These are phyloP conservation scores for Dryobates pubescens DNA, from an alignment of 2,797 vertebrate species.

Conservation along the genomic window DNA sequence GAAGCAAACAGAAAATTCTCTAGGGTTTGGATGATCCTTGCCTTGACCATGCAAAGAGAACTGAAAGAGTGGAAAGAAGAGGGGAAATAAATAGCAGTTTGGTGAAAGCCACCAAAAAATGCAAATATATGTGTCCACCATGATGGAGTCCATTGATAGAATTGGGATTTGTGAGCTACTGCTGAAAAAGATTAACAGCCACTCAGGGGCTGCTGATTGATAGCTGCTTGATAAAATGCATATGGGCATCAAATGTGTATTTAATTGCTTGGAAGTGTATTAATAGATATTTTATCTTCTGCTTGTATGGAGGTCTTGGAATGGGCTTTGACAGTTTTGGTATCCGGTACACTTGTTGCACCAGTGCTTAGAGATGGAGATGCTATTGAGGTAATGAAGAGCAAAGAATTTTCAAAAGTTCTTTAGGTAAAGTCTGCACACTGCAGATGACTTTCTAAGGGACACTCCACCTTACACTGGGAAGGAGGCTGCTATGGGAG, in stretches of 20 bases:
- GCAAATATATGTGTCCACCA: accelerated
- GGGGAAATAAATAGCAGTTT: background rate
- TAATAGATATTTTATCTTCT: background rate
- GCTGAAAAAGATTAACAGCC: background rate
- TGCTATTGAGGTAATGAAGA: background rate
- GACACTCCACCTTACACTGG: background rate
- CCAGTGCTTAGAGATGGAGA: background rate
- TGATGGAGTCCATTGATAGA: background rate
- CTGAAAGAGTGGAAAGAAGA: accelerated
- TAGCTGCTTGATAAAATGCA: background rate
- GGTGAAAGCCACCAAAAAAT: background rate
- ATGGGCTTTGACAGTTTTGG: background rate
- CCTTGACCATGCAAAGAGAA: background rate
- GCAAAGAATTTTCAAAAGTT: background rate
- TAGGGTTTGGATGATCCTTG: background rate
- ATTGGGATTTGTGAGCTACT: background rate
- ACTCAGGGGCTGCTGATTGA: background rate
- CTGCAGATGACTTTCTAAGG: background rate
- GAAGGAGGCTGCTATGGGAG: background rate
- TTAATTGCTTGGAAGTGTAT: slow-evolving; percentile 2
- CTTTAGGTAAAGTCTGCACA: background rate
- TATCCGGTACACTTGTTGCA: background rate
- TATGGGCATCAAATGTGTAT: background rate
- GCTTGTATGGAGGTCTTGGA: background rate
- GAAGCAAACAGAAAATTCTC: background rate